A percentile compares a stretch with the other conserved stretches of the same genome.
Conservation (phyloP, 2,797 vertebrate genomes). For the Acrossocheilus wenchowensis region DNA sequence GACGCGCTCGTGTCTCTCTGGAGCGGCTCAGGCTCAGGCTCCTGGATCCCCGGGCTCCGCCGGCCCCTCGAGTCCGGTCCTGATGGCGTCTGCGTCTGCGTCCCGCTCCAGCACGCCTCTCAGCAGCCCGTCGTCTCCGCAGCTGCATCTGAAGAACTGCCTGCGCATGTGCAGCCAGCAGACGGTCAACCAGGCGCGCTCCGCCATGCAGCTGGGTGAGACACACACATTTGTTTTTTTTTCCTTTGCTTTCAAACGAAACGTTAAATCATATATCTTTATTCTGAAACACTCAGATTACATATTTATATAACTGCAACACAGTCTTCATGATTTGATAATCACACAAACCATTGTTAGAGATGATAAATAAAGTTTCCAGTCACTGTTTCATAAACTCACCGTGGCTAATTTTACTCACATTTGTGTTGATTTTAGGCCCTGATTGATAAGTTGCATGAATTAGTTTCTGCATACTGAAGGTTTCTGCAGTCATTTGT, state of each 20-base stretch:
- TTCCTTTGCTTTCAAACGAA: too few relatives aligned
- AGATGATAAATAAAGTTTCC: too few relatives aligned
- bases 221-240: neutral
- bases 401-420: too few relatives aligned
- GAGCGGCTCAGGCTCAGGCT: constrained; percentile 74
- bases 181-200: constrained; percentile 79
- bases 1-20: constrained; percentile 80
- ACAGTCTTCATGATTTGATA: too few relatives aligned
- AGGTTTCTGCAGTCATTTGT: neutral
- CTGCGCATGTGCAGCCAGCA: constrained; percentile 85
- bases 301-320: too few relatives aligned
- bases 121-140: constrained; percentile 70
- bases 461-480: too few relatives aligned
- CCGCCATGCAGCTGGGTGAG: constrained; percentile 87
- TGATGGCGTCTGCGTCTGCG: constrained; percentile 73
- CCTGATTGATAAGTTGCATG: neutral
- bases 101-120: constrained; percentile 84
- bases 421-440: too few relatives aligned
- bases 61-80: constrained; percentile 76
- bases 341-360: too few relatives aligned
- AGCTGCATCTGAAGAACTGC: constrained; percentile 84
- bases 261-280: too few relatives aligned
- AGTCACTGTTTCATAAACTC: too few relatives aligned
- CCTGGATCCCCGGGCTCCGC: constrained; percentile 76
- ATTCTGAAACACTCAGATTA: too few relatives aligned